Evolutionary conservation across 2,113 vertebrate species (phyloP).

Genomic region (Lamprotornis superbus): DNA sequence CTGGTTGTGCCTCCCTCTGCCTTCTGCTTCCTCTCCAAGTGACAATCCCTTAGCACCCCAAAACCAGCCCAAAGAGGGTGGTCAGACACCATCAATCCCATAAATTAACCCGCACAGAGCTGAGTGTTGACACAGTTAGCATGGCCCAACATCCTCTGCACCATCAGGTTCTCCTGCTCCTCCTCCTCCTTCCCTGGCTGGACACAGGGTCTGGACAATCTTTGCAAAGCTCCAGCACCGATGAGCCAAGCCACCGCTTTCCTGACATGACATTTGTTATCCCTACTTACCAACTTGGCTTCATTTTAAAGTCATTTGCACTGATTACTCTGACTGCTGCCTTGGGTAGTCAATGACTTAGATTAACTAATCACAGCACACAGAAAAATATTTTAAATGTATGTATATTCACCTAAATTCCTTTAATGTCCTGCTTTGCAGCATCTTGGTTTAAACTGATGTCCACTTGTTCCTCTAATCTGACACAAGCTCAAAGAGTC

Average conservation of each 20-base stretch:
- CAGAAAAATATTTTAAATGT: conserved; percentile 27
- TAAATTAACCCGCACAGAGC: neutral
- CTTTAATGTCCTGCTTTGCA: conserved; percentile 39
- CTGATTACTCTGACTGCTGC: conserved; percentile 36
- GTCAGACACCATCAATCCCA: neutral
- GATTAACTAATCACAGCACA: conserved; percentile 59
- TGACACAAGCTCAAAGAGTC: conserved; percentile 33
- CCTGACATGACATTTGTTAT: neutral
- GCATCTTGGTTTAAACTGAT: conserved; percentile 33
- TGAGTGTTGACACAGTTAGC: rapidly evolving
- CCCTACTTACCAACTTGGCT: conserved; percentile 17
- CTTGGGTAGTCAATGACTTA: conserved; percentile 53
- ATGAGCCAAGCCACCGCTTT: neutral
- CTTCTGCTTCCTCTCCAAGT: neutral
- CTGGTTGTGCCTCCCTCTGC: neutral
- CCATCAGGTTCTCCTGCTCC: neutral
- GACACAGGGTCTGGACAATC: neutral
- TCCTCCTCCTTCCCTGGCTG: neutral
- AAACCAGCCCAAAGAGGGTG: neutral
- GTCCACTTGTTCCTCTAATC: conserved; percentile 53
- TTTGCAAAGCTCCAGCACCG: rapidly evolving
- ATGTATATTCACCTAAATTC: conserved; percentile 31
- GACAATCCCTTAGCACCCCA: neutral
- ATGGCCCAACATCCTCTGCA: neutral
- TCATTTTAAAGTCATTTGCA: conserved; percentile 53